Percentiles rank a stretch among this genome's conserved stretches.
phyloP scores from a whole-genome alignment of 2,888 invertebrate genomes.

The Synanthedon vespiformis region DNA sequence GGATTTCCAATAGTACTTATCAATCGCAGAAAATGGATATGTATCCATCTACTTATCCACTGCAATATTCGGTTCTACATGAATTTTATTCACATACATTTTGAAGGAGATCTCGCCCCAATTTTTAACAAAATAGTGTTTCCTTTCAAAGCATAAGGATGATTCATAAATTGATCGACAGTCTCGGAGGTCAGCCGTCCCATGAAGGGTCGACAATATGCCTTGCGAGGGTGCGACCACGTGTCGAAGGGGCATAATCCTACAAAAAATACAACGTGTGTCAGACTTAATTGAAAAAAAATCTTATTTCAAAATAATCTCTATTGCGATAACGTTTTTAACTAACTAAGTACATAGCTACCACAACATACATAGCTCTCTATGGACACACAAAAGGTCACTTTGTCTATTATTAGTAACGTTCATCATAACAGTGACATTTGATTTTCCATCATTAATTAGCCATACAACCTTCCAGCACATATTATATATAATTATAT shows the following conservation, averaged over 20 bases:
- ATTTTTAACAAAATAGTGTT: not conserved
- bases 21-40: too few relatives aligned
- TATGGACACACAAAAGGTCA: not conserved
- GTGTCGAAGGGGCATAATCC: constrained; percentile 62
- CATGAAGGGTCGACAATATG: constrained; percentile 45
- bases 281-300: constrained; percentile 51
- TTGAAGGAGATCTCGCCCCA: too few relatives aligned
- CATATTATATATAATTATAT: too few relatives aligned
- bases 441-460: constrained; percentile 37
- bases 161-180: constrained; percentile 50
- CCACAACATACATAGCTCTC: not conserved
- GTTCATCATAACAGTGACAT: constrained; percentile 5
- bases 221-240: constrained; percentile 43
- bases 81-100: too few relatives aligned
- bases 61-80: too few relatives aligned
- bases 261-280: constrained; percentile 43
- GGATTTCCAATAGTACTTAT: too few relatives aligned
- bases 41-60: too few relatives aligned
- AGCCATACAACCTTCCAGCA: constrained; percentile 22
- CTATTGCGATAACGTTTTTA: constrained; percentile 12
- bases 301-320: too few relatives aligned
- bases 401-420: not conserved
- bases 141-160: not conserved
- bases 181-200: constrained; percentile 39
- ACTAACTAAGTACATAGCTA: too few relatives aligned